A percentile compares a stretch with the other conserved stretches of the same genome.
Conservation (phyloP, 2,113 vertebrate genomes). For the Rhizomys pruinosus region DNA sequence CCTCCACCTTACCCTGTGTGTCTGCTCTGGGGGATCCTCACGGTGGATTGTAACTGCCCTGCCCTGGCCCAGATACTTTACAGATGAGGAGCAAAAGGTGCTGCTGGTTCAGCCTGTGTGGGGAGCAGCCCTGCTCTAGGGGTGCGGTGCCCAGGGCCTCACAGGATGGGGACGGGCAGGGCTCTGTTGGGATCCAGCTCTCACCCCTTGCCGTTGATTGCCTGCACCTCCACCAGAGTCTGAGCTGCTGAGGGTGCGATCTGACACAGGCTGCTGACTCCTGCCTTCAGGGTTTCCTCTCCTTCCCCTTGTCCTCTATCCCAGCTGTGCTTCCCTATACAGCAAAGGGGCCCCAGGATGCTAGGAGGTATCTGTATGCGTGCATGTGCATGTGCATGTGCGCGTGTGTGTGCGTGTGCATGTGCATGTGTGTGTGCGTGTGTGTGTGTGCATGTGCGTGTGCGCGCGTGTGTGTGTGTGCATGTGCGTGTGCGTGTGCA, state of each 20-base stretch:
- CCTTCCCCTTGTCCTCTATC: background rate
- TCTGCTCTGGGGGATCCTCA: background rate
- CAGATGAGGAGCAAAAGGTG: background rate
- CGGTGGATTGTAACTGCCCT: background rate
- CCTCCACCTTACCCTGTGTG: background rate
- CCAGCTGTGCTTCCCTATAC: background rate
- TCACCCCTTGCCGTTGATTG: background rate
- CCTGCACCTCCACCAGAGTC: background rate
- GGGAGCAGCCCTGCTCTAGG: background rate
- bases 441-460: background rate
- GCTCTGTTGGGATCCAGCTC: background rate
- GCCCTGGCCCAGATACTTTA: background rate
- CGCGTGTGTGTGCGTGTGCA: background rate
- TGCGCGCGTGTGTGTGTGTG: background rate
- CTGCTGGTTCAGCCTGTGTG: background rate
- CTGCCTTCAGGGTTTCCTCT: background rate
- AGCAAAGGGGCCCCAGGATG: background rate
- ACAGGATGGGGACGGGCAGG: background rate
- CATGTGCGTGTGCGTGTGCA: fast-evolving
- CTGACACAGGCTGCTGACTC: too few species aligned
- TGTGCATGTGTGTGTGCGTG: background rate
- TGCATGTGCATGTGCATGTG: fast-evolving
- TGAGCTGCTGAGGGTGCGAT: background rate
- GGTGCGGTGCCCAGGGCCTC: background rate
- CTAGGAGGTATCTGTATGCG: background rate